phyloP scores from a whole-genome alignment of 2,888 invertebrate genomes.

The Marronus borbonicus region DNA sequence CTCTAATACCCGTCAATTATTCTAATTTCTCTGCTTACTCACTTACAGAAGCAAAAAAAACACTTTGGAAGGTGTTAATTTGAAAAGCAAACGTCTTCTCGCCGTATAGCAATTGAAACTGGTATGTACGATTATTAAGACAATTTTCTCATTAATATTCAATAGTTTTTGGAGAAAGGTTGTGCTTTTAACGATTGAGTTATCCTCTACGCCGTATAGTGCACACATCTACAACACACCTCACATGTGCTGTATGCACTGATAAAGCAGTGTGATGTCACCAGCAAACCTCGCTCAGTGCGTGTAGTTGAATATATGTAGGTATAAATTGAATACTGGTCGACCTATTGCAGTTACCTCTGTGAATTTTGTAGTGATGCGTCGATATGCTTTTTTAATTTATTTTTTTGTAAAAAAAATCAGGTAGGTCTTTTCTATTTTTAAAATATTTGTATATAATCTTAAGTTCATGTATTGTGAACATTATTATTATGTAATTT shows the following conservation, averaged over 20 bases:
- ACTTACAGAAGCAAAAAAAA: constrained; percentile 24
- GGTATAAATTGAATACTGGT: constrained; percentile 46
- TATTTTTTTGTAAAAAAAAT: background rate
- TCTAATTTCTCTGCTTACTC: constrained; percentile 17
- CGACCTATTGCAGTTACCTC: constrained; percentile 43
- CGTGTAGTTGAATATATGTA: constrained; percentile 42
- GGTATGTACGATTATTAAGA: constrained; percentile 39
- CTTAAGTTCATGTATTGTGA: background rate
- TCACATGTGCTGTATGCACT: constrained; percentile 38
- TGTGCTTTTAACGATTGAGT: constrained; percentile 34
- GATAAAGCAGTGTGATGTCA: constrained; percentile 45
- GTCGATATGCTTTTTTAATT: constrained; percentile 29
- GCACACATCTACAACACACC: constrained; percentile 40
- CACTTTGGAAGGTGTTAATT: constrained; percentile 44
- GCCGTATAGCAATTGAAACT: constrained; percentile 28
- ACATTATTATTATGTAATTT: no score
- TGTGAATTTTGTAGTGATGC: constrained; percentile 45
- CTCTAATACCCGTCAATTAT: constrained; percentile 41
- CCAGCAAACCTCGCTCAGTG: constrained; percentile 40
- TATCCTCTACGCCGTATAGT: constrained; percentile 30
- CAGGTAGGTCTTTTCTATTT: constrained; percentile 30
- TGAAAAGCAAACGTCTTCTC: constrained; percentile 40
- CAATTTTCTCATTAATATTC: constrained; percentile 46
- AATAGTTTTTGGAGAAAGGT: constrained; percentile 45
- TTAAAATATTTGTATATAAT: background rate